Evolutionary conservation across 1,140 invertebrate genomes (phyloP), one percentile per base, ranked within the genome.

Genomic region (Reticulitermes speratus): DNA sequence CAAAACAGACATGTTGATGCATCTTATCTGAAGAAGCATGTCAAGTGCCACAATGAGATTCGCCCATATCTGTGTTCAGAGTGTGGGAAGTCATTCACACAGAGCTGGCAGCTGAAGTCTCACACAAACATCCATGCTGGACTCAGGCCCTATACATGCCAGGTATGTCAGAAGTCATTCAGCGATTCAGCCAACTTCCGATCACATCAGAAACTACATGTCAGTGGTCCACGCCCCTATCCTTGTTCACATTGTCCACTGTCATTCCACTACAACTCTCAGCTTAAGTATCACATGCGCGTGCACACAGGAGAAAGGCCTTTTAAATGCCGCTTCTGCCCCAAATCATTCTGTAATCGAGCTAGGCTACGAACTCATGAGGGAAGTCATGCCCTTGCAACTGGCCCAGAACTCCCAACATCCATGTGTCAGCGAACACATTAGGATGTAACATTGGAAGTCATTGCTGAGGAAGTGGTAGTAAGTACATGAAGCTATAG

Each of bases 91-190:
- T 44, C 83, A 3, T 84, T 84, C 83, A 48, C 83, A 23, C 83
- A 84, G 52, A 84, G 52, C 83, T 84, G 83, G 83, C 83, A 84
- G 83, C 83, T 84, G 8, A 84, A 84, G 19, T 84, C 83, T 45
- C 83, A 84, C 44, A 45, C 23, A 23, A 84, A 48, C 83, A 84
- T 84, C 44, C 83, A 84, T 45, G 52, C 83, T 23, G 83, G 32
- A 48, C 83, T 84, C 21, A 84, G 30, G 19, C 83, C 83, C 83
- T 84, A 48, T 45, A 84, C 32, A 23, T 84, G 83, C 32, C 44
- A 84, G 83, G 83, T 84, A 25, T 84, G 83, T 23, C 44, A 45
- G 83, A 84, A 84, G 83, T 44, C 83, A 44, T 84, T 84, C 38
- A 84, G 52, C 83, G 52, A 84, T 52, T 84, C 44, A 44, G 45